Conservation (phyloP, 1,140 invertebrate species). For the Drosophila asahinai region DNA sequence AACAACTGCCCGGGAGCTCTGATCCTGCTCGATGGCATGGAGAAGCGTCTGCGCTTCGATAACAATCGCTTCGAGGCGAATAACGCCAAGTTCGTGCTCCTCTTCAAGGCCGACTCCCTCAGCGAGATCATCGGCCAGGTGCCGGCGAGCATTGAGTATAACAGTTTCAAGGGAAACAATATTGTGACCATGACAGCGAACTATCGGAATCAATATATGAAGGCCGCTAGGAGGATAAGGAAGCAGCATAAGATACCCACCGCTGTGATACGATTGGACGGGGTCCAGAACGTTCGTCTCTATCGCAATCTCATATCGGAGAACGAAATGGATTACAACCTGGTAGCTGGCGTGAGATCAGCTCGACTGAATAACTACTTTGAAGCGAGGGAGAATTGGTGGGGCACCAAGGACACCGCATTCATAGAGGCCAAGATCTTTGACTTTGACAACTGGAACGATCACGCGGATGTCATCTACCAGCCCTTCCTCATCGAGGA, state of each 20-base stretch:
- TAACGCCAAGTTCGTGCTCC: constrained; percentile 93
- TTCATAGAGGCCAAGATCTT: constrained; percentile 95
- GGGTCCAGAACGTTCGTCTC: constrained; percentile 96
- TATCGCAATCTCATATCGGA: constrained; percentile 95
- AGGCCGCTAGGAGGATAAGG: constrained; percentile 45
- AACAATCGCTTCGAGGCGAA: constrained; percentile 93
- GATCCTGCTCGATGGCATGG: constrained; percentile 96
- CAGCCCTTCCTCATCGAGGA: constrained; percentile 94
- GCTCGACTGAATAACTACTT: constrained; percentile 94
- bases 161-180: constrained; percentile 92
- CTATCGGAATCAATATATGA: constrained; percentile 59
- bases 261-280: constrained; percentile 95
- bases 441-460: constrained; percentile 99
- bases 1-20: constrained; percentile 94
- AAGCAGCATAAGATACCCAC: constrained; percentile 87
- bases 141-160: constrained; percentile 91
- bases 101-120: constrained; percentile 96
- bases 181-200: constrained; percentile 72
- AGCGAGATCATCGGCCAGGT: constrained; percentile 96
- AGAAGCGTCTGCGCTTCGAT: constrained; percentile 95
- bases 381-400: constrained; percentile 98
- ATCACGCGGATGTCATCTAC: constrained; percentile 96
- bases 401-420: constrained; percentile 92
- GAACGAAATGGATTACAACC: constrained; percentile 96
- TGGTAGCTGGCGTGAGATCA: constrained; percentile 96